Base-by-base conservation (phyloP, 2,797 vertebrate species). In the Vireo griseus region DNA sequence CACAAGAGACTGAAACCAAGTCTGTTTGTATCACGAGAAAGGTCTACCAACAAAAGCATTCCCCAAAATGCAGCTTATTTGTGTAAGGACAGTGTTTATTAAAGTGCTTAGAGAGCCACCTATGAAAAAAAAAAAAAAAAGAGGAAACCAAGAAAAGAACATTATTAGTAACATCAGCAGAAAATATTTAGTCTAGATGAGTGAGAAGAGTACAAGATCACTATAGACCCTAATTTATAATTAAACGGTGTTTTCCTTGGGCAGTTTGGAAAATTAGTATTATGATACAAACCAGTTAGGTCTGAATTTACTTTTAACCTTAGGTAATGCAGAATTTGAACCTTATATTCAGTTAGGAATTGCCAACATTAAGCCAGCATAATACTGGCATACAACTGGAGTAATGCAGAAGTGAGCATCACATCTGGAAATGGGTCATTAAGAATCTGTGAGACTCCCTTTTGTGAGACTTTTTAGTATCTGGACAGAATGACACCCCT, bases 101-200 rank as follows among this genome's bases (percentile, higher is more conserved):
- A 79, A 79, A 75, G 20, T 72, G 20, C 24, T 79, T 48, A 44
- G 39, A 90, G 57, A 93, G 52, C 59, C 55, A 55, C 33, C 40
- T 55, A 28, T 28, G 73, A 73, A 89, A 83, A 83, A 85, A 42
- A 83, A 85, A 42, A 73, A 89, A 83, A 83, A 85, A 42, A 52
- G 37, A 63, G 19, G 44, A 91, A 84, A 73, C 6, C 29, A 90
- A 77, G 48, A 69, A 59, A 26, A 82, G 15, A 92, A 65, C 6
- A 18, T 76, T 75, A 77, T 73, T 88, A 63, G 35, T 92, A 92
- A 83, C 58, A 85, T 40, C 20, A 20, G n/a, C 13, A 79, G 62
- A 83, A 91, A 90, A 84, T 88, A 67, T 78, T 87, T 87, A 81
- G 68, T 82, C 86, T 94, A 22, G 48, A 62, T 79, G 50, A 96